Percentiles rank a stretch among this genome's conserved stretches.
Evolutionary conservation across 2,113 vertebrate species (phyloP).

Genomic region (Echinops telfairi): DNA sequence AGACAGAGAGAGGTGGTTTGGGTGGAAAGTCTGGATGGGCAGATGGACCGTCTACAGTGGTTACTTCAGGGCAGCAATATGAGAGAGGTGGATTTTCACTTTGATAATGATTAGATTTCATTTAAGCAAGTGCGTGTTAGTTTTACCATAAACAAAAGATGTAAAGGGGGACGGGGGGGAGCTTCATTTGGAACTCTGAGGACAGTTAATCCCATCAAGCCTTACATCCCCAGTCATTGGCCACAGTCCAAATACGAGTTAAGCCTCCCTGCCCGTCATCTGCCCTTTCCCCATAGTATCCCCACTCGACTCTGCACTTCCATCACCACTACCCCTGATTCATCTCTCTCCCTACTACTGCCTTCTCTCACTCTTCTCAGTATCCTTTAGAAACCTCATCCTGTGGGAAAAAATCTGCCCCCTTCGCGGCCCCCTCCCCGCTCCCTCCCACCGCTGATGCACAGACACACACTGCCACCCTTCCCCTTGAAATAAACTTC

Average conservation of each 20-base stretch:
- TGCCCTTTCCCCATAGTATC: constrained; percentile 40
- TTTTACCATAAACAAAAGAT: constrained; percentile 82
- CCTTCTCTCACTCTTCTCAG: background rate
- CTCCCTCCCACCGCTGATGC: too few relatives aligned
- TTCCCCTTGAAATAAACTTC: background rate
- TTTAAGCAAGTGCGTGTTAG: constrained; percentile 70
- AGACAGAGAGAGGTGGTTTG: constrained; percentile 37
- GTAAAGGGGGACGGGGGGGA: constrained; percentile 62
- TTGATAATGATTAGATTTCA: constrained; percentile 70
- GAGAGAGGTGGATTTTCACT: constrained; percentile 65
- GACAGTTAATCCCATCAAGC: constrained; percentile 82
- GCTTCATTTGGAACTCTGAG: constrained; percentile 76
- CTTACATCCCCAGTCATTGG: constrained; percentile 74
- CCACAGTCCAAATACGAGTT: constrained; percentile 64
- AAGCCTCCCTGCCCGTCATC: constrained; percentile 62
- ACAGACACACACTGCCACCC: too few relatives aligned
- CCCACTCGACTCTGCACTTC: background rate
- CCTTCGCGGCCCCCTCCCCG: too few relatives aligned
- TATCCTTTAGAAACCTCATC: background rate
- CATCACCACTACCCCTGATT: background rate
- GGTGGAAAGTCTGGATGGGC: constrained; percentile 37
- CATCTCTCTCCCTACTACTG: background rate
- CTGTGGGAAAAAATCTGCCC: background rate
- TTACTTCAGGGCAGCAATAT: constrained; percentile 43
- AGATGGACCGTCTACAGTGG: constrained; percentile 5